These are phyloP conservation scores for Avahi laniger DNA, from an alignment of 2,797 vertebrate species.

Conservation along the genomic window DNA sequence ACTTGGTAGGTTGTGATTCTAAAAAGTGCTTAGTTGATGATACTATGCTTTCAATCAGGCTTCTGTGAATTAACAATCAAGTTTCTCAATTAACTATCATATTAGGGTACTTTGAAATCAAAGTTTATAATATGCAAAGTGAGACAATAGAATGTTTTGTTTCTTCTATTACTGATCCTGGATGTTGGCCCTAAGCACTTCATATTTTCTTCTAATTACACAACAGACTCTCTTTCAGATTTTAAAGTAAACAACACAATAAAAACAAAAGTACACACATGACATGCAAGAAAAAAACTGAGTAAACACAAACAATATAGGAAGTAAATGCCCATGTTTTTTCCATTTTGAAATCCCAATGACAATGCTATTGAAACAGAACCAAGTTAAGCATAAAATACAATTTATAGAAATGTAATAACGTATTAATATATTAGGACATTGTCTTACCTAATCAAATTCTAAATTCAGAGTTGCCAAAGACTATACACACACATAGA, in stretches of 20 bases:
- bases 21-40: neutral
- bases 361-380: neutral
- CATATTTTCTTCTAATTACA: slow-evolving; percentile 44
- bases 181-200: neutral
- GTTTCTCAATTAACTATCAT: slow-evolving; percentile 22
- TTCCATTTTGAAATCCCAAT: neutral
- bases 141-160: neutral
- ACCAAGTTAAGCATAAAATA: neutral
- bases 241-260: slow-evolving; percentile 16
- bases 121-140: neutral
- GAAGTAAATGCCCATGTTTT: neutral
- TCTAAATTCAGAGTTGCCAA: slow-evolving; percentile 10
- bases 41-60: neutral
- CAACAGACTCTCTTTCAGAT: neutral
- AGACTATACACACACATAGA: neutral
- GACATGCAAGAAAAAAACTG: neutral
- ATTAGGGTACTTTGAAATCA: neutral
- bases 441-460: neutral
- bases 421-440: neutral
- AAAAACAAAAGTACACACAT: neutral
- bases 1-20: neutral
- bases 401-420: neutral
- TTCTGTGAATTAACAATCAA: slow-evolving; percentile 2
- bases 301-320: neutral
- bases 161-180: neutral